Evolutionary conservation across 2,797 vertebrate species (phyloP), one percentile per base, ranked within the genome.

Genomic region (Gymnodraco acuticeps): DNA sequence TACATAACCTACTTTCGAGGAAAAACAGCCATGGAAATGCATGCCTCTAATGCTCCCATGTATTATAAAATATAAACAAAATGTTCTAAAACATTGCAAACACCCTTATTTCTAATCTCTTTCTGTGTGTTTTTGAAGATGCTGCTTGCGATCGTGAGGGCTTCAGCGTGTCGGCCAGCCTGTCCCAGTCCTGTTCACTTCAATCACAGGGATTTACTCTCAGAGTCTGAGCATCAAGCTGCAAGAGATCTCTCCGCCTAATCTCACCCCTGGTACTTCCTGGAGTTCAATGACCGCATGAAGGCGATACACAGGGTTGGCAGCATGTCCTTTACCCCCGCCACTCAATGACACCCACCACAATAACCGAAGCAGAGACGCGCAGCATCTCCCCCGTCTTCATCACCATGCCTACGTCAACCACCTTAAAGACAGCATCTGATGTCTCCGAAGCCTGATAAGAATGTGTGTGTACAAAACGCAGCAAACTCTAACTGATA

Each of bases 151-250:
- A 16, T 52, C 15, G 5, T 53, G 64, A 76, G 51, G 83, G 76
- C 74, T 64, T 38, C 65, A 23, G 59, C 9, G 6, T 65, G 67
- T 64, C 48, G 41, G 65, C 72, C 64, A 65, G 83, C 87, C 82
- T 92, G 93, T 75, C 90, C 92, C 87, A 94, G 81, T 93, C 94
- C 90, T 94, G 92, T 93, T 94, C 89, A 91, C 64, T 90, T 91
- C 78, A 94, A 93, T 94, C 91, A 93, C 80, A 84, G 80, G 89
- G 93, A 93, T 93, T 94, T 92, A 89, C 68, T 89, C 66, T 53
- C 70, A 75, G 41, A 62, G 88, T 90, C 93, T 92, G 85, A 92
- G 88, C 86, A 84, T 87, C 81, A 78, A 81, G 88, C 88, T 82
- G 77, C 68, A 48, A 51, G 68, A 89, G 71, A 80, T 86, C 85